A percentile compares a stretch with the other conserved stretches of the same genome.
phyloP scores from a whole-genome alignment of 1,140 invertebrate genomes.

The Cotesia glomerata region DNA sequence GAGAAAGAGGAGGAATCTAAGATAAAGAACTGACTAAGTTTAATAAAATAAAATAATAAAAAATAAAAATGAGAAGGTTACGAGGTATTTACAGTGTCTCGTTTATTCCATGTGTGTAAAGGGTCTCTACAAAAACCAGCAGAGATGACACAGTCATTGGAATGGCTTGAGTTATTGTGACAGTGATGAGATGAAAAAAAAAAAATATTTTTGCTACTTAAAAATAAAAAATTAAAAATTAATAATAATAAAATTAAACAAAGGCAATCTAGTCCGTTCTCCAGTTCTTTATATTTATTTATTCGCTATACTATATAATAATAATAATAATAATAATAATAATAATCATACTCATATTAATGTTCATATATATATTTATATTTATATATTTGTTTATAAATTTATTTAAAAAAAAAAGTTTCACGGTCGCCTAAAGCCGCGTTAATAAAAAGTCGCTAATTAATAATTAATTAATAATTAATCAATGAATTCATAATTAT shows the following conservation, averaged over 20 bases:
- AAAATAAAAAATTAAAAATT: slow-evolving; percentile 32
- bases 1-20: background rate
- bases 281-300: background rate
- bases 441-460: background rate
- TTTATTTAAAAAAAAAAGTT: background rate
- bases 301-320: slow-evolving; percentile 39
- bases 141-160: slow-evolving; percentile 28
- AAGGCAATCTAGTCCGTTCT: slow-evolving; percentile 54
- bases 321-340: no score
- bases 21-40: background rate
- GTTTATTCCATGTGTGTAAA: slow-evolving; percentile 19
- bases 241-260: slow-evolving; percentile 20
- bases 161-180: slow-evolving; percentile 37
- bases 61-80: background rate
- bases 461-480: no score
- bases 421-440: background rate
- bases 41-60: background rate
- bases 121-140: no score
- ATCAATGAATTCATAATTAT: slow-evolving; percentile 28
- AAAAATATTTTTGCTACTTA: slow-evolving; percentile 44
- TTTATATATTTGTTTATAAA: slow-evolving; percentile 39
- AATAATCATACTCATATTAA: background rate
- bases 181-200: slow-evolving; percentile 17
- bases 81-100: slow-evolving; percentile 52
- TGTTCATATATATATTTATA: slow-evolving; percentile 12